Evolutionary conservation across 2,888 invertebrate species (phyloP), one percentile per base, ranked within the genome.

Genomic region (Leucoma salicis): DNA sequence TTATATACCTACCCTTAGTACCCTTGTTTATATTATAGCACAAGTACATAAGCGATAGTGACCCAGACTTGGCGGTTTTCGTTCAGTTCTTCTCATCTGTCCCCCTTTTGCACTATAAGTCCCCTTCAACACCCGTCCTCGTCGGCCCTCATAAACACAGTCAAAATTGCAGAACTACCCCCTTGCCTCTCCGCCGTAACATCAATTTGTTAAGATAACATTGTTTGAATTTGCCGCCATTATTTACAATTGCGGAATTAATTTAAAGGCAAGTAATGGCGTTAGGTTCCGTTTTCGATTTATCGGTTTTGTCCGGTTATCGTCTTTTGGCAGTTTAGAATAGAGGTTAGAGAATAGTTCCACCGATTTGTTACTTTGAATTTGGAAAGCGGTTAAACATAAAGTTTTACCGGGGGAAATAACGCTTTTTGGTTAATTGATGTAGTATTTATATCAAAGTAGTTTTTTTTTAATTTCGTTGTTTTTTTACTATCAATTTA

Each of bases 191-290:
- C 78, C 71, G 57, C 53, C 74, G 58, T 66, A 61, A 66, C 72
- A 75, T 79, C 86, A 83, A 85, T 85, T 86, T 82, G 78, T 70
- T 79, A 84, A 81, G 85, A 85, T 85, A 86, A 85, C 80, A 78
- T 76, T 79, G 78, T 76, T 63, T 49, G 50, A 60, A 57, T 44
- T 11, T 43, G 14, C 31, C 48, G 59, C 58, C 60, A 70, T 76
- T 78, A 80, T 82, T 80, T 82, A 79, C 74, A 53, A 56, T 47
- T 47, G 44, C 47, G 71, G 73, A 56, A 65, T 64, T 66, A 57
- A 64, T 67, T 74, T 67, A 56, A 65, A 54, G 63, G 60, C 58
- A 56, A 57, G 49, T 63, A 65, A 63, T 64, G 50, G 56, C 46
- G 57, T 1, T 11, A 36, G 25, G 11, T 47, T 53, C 50, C 53